phyloP scores from a whole-genome alignment of 2,888 invertebrate genomes.

The Odontothrips loti region DNA sequence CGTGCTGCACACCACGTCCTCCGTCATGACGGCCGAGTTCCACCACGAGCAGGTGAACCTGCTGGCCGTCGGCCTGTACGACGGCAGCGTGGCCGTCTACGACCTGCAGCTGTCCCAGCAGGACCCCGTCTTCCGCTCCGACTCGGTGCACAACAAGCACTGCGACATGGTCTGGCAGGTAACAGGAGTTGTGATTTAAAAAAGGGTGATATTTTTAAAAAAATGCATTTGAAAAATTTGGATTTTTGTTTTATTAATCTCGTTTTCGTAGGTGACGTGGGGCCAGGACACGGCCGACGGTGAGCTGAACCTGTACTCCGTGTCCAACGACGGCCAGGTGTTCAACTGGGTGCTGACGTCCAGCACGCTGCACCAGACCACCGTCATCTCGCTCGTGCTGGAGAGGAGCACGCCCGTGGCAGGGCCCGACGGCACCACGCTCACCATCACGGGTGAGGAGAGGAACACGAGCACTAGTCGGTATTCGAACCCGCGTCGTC shows the following conservation, averaged over 20 bases:
- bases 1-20: conserved; percentile 73
- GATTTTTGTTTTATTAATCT: neutral
- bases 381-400: conserved; percentile 68
- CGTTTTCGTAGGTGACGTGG: conserved; percentile 73
- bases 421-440: conserved; percentile 30
- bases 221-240: conserved; percentile 14
- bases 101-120: conserved; percentile 58
- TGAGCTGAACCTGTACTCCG: conserved; percentile 86
- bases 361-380: conserved; percentile 70
- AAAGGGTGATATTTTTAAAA: conserved; percentile 28
- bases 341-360: conserved; percentile 84
- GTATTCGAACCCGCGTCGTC: too few relatives aligned
- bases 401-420: conserved; percentile 57
- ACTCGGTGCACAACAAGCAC: conserved; percentile 78
- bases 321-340: conserved; percentile 84
- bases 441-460: conserved; percentile 30
- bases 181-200: conserved; percentile 1
- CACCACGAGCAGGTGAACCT: conserved; percentile 77
- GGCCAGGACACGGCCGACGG: conserved; percentile 85
- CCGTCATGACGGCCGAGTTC: conserved; percentile 84
- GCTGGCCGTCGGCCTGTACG: conserved; percentile 72
- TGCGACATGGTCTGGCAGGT: conserved; percentile 88
- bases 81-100: conserved; percentile 89
- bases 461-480: too few relatives aligned
- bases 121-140: conserved; percentile 69